These are phyloP conservation scores for Antheraea pernyi DNA, from an alignment of 1,140 invertebrate species.

Conservation along the genomic window DNA sequence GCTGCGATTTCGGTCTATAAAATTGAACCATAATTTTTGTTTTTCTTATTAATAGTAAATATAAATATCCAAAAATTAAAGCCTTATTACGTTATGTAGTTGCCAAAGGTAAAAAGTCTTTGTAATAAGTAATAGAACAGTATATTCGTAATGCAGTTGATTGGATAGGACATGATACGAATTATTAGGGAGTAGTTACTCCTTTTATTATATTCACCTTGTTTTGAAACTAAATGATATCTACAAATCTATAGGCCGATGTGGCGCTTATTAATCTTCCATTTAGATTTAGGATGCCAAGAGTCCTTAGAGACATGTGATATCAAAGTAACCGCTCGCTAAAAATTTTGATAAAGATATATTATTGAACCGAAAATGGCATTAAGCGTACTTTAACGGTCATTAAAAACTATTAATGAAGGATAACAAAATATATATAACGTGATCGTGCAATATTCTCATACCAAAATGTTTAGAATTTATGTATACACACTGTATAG, in stretches of 20 bases:
- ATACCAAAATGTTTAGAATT: conserved; percentile 69
- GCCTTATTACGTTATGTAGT: conserved; percentile 7
- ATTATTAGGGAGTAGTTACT: neutral
- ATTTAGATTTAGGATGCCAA: conserved; percentile 11
- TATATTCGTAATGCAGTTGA: conserved; percentile 1
- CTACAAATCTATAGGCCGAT: neutral
- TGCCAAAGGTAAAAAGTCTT: neutral
- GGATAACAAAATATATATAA: conserved; percentile 28
- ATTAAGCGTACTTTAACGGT: conserved; percentile 30
- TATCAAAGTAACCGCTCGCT: conserved; percentile 22
- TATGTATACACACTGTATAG: conserved; percentile 75
- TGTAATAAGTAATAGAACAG: neutral
- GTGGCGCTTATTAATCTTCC: conserved; percentile 12
- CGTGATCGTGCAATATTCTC: conserved; percentile 71
- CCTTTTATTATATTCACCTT: neutral
- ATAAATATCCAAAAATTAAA: neutral
- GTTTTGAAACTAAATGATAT: neutral
- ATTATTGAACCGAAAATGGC: conserved; percentile 16
- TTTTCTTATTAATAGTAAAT: neutral
- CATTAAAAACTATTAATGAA: conserved; percentile 31
- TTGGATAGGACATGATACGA: neutral
- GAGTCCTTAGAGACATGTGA: conserved; percentile 20
- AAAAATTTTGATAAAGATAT: conserved; percentile 18
- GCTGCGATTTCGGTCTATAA: neutral
- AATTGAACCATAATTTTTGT: neutral